phyloP scores from a whole-genome alignment of 2,113 vertebrate species.

The Erinaceus europaeus region DNA sequence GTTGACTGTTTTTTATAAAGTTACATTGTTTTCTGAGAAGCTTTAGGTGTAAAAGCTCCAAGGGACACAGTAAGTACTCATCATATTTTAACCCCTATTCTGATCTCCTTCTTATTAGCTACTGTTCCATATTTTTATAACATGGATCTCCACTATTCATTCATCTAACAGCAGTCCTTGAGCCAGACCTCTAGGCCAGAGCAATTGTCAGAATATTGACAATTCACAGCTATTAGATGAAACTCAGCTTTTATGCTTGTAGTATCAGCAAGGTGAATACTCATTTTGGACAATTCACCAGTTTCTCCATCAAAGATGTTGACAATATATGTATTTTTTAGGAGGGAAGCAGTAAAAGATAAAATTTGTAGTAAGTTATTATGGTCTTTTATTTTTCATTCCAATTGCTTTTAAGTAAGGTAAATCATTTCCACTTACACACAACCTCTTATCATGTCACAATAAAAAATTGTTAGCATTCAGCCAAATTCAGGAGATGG shows the following conservation, averaged over 20 bases:
- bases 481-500: background rate
- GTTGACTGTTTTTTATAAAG: background rate
- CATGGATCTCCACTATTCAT: background rate
- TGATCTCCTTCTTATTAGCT: background rate
- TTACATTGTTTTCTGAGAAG: background rate
- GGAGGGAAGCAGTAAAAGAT: background rate
- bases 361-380: background rate
- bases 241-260: background rate
- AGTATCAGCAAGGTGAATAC: background rate
- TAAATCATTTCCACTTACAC: background rate
- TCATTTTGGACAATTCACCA: slow-evolving; percentile 2
- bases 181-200: slow-evolving; percentile 57
- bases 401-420: slow-evolving; percentile 16
- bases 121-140: background rate
- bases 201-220: slow-evolving; percentile 62
- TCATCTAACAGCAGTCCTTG: slow-evolving; percentile 56
- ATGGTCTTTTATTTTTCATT: background rate
- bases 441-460: background rate
- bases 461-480: background rate
- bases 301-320: background rate
- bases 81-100: background rate
- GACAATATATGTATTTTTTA: background rate
- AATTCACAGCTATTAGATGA: slow-evolving; percentile 38
- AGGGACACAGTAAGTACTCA: background rate
- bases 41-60: background rate